These are phyloP conservation scores for Resseliella maxima DNA, from an alignment of 2,888 invertebrate genomes.

Conservation along the genomic window DNA sequence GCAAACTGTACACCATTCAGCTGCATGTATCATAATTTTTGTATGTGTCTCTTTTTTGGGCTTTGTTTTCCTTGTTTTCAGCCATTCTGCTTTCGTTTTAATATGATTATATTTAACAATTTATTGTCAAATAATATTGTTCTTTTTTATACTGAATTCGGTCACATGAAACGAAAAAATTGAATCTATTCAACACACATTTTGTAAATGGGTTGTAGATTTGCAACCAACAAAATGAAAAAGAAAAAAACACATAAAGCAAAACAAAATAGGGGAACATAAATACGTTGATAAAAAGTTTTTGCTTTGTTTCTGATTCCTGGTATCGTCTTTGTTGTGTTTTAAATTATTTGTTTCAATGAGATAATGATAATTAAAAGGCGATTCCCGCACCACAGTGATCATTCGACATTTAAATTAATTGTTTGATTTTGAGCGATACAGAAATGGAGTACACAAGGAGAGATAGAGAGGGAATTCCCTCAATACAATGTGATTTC, in stretches of 20 bases:
- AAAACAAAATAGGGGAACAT: too few relatives aligned
- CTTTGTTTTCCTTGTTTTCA: background rate
- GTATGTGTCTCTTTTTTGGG: background rate
- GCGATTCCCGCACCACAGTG: background rate
- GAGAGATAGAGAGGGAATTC: too few relatives aligned
- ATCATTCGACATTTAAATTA: background rate
- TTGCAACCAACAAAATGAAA: background rate
- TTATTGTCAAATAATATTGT: constrained; percentile 30
- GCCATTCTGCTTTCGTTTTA: constrained; percentile 15
- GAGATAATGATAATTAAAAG: constrained; percentile 2
- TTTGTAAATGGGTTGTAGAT: background rate
- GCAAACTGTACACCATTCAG: background rate
- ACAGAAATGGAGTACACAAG: too few relatives aligned
- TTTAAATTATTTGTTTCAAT: constrained; percentile 9
- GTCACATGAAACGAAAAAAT: background rate
- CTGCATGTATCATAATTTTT: constrained; percentile 53
- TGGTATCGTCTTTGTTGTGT: constrained; percentile 15
- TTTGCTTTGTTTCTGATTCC: constrained; percentile 46
- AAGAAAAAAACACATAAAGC: background rate
- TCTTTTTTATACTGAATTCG: background rate
- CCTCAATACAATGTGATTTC: too few relatives aligned
- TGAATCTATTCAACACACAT: background rate
- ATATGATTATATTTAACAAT: constrained; percentile 45
- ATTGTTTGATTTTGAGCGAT: too few relatives aligned
- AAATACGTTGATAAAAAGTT: background rate